phyloP scores from a whole-genome alignment of 2,797 vertebrate species.

The Diglossa cyanea region DNA sequence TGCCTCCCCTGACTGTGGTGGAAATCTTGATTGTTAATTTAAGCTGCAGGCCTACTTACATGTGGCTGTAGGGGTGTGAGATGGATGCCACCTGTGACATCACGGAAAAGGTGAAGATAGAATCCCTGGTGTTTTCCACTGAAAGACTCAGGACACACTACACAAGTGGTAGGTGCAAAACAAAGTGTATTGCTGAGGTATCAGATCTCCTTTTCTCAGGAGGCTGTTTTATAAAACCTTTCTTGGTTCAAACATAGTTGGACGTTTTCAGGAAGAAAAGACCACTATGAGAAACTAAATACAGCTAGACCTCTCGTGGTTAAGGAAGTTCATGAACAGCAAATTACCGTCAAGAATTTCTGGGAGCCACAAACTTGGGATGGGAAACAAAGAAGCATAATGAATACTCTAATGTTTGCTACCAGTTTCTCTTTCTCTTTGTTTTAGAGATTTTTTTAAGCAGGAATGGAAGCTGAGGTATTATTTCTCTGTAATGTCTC shows the following conservation, averaged over 20 bases:
- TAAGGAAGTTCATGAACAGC: background rate
- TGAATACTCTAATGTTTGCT: background rate
- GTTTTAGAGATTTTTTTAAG: background rate
- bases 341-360: background rate
- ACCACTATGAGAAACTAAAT: background rate
- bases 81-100: background rate
- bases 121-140: background rate
- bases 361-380: background rate
- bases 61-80: background rate
- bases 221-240: background rate
- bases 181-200: background rate
- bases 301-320: rapidly evolving
- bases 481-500: background rate
- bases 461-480: background rate
- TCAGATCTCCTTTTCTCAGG: background rate
- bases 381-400: background rate
- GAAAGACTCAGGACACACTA: background rate
- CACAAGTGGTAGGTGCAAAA: background rate
- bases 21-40: background rate
- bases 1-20: background rate
- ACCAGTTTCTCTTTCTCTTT: background rate
- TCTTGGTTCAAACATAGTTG: background rate
- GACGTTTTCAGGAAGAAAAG: background rate
- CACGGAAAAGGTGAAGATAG: background rate
- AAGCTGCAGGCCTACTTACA: background rate